These are phyloP conservation scores for Cyrtorhinus lividipennis DNA, from an alignment of 1,140 invertebrate genomes.

Conservation along the genomic window DNA sequence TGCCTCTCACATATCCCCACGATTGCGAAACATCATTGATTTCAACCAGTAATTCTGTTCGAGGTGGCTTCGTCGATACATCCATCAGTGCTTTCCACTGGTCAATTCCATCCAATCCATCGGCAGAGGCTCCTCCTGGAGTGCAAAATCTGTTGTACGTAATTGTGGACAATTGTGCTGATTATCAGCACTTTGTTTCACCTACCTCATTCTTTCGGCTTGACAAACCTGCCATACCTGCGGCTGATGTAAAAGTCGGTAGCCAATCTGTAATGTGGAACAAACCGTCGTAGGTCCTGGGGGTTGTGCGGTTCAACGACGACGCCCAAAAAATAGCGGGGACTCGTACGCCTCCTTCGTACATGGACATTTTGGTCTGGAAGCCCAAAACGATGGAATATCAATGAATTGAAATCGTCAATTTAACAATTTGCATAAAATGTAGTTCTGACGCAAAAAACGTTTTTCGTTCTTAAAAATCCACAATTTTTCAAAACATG, in stretches of 20 bases:
- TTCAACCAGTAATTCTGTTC: neutral
- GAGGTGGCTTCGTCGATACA: neutral
- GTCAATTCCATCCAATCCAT: neutral
- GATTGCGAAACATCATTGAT: neutral
- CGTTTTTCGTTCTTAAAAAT: too few species aligned
- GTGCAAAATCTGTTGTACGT: too few species aligned
- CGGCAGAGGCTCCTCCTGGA: neutral
- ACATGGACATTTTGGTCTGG: neutral
- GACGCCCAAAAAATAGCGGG: neutral
- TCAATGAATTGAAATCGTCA: too few species aligned
- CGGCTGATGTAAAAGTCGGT: neutral
- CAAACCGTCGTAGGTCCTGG: neutral
- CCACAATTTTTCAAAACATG: too few species aligned
- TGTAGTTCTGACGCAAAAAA: too few species aligned
- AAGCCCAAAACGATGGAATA: too few species aligned
- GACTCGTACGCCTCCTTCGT: neutral
- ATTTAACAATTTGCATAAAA: too few species aligned
- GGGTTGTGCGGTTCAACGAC: neutral
- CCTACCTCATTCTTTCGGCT: too few species aligned
- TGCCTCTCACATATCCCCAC: neutral
- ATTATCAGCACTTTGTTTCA: too few species aligned
- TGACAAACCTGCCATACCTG: too few species aligned
- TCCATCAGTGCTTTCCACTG: neutral
- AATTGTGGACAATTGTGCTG: too few species aligned
- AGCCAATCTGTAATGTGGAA: neutral